These are phyloP conservation scores for Bombycilla garrulus DNA, from an alignment of 2,113 vertebrate genomes.

Conservation along the genomic window DNA sequence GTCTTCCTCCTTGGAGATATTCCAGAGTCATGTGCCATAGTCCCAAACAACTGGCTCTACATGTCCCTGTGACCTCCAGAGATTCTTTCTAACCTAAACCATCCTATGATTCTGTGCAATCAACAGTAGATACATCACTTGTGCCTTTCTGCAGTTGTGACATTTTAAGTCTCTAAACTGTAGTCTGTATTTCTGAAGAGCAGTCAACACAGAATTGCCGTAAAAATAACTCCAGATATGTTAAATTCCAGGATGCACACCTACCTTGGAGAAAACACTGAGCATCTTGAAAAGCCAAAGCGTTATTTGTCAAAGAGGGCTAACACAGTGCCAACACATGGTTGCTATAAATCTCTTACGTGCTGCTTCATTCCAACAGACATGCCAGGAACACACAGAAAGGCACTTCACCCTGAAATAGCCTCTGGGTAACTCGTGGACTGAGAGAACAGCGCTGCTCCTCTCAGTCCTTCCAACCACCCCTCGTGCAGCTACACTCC, in stretches of 20 bases:
- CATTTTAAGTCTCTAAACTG: background rate
- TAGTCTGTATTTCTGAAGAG: background rate
- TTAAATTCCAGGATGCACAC: background rate
- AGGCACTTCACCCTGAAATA: background rate
- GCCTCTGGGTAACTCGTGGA: background rate
- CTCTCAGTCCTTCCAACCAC: background rate
- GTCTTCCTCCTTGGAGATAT: background rate
- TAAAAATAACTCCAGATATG: background rate
- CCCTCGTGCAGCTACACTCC: too few relatives aligned
- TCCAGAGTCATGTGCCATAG: background rate
- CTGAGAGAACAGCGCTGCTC: background rate
- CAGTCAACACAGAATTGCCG: background rate
- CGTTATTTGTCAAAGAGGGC: background rate
- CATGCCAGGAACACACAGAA: background rate
- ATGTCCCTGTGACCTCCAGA: background rate
- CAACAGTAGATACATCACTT: background rate
- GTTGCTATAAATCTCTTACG: background rate
- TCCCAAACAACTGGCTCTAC: background rate
- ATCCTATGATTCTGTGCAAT: background rate
- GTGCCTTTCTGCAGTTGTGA: background rate
- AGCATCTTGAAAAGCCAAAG: background rate
- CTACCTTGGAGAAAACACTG: background rate
- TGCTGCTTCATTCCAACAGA: background rate
- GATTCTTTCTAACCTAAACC: background rate
- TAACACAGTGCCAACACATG: background rate